Conservation (phyloP, 2,888 invertebrate genomes). For the Malthinus seriepunctatus region DNA sequence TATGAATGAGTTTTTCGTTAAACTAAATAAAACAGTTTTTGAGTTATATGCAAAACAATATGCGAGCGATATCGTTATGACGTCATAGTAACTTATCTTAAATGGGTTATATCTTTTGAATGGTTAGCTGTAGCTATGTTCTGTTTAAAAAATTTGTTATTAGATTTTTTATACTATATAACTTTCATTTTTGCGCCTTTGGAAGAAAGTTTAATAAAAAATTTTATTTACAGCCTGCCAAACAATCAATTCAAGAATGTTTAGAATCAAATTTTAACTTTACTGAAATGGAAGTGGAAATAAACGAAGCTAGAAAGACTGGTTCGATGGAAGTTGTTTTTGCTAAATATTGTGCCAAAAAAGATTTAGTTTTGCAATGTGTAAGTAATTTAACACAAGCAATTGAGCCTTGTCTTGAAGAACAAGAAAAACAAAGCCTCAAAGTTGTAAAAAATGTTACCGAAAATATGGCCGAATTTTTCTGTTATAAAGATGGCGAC, state of each 20-base stretch:
- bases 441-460: conserved; percentile 68
- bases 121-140: too few species aligned
- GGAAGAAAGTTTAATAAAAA: background rate
- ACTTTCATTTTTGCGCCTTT: too few species aligned
- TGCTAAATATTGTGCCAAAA: conserved; percentile 69
- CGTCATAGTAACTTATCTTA: too few species aligned
- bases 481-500: conserved; percentile 81
- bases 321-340: conserved; percentile 55
- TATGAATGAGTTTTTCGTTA: too few species aligned
- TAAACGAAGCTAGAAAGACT: conserved; percentile 69
- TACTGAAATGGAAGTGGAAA: conserved; percentile 63
- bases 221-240: conserved; percentile 52
- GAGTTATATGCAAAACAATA: too few species aligned
- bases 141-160: too few species aligned
- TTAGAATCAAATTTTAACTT: conserved; percentile 61
- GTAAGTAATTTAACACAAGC: conserved; percentile 61
- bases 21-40: too few species aligned
- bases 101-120: too few species aligned
- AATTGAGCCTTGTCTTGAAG: conserved; percentile 66
- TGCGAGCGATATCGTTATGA: too few species aligned
- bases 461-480: conserved; percentile 70
- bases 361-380: conserved; percentile 64
- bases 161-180: too few species aligned
- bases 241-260: conserved; percentile 58
- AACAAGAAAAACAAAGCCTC: conserved; percentile 64